Evolutionary conservation across 1,140 invertebrate species (phyloP), one percentile per base, ranked within the genome.

Genomic region (Himalopsyche phryganea): DNA sequence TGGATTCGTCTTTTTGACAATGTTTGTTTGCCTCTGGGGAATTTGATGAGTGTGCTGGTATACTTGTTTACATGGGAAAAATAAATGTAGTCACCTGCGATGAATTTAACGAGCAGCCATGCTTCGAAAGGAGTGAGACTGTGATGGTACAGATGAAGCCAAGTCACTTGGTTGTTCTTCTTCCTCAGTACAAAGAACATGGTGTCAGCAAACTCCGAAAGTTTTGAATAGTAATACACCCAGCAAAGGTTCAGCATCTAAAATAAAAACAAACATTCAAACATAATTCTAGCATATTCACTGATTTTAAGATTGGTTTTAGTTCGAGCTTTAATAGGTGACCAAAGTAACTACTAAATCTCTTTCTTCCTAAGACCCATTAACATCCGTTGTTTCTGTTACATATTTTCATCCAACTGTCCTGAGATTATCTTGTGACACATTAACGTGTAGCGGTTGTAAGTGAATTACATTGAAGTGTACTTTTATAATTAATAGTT

Each of bases 211-310:
- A 98, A 96, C 80, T 98, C 96, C 11, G 94, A 90, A 65, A 94
- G 83, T 76, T 98, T 98, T 42, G 94, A 97, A 73, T 97, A 89
- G 77, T 96, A 98, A 74, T 97, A 98, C 83, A 93, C 92, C 89
- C 93, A 98, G 69, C 94, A 92, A 11, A 94, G 83, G 66, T 90
- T 89, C 0, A 92, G 86, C 91, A 97, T 96, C 89, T 95, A 79
- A 38, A 85, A 71, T 38, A 69, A 71, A 51, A 72, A 72, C 1
- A 71, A 58, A 6, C 15, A 32, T n/a, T n/a, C n/a, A n/a, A n/a
- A n/a, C n/a, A n/a, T n/a, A n/a, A n/a, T n/a, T n/a, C n/a, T n/a
- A n/a, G n/a, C n/a, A n/a, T n/a, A n/a, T n/a, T n/a, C n/a, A n/a
- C n/a, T n/a, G n/a, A n/a, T n/a, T n/a, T n/a, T n/a, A n/a, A n/a